These are phyloP conservation scores for Diploptera punctata DNA, from an alignment of 2,888 invertebrate genomes.

Conservation along the genomic window DNA sequence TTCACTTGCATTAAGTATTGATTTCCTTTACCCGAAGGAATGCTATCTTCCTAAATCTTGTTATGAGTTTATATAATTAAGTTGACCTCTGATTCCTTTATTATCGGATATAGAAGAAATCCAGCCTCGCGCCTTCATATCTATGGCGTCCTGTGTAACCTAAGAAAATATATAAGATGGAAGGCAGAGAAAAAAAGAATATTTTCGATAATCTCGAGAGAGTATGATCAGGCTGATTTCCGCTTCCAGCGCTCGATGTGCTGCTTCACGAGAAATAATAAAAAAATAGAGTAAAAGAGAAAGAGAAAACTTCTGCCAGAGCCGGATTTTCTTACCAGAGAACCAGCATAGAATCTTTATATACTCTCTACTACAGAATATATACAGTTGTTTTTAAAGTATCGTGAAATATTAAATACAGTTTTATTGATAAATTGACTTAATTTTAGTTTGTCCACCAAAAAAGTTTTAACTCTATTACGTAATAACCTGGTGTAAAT, in stretches of 20 bases:
- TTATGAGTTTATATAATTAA: neutral
- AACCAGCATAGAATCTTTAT: constrained; percentile 3
- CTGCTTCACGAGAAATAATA: neutral
- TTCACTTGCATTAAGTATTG: too few species aligned
- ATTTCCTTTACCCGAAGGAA: neutral
- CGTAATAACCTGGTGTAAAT: too few species aligned
- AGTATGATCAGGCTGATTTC: constrained; percentile 11
- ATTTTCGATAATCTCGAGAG: constrained; percentile 11
- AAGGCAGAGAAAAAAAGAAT: neutral
- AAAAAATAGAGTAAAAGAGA: neutral
- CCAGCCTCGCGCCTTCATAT: neutral
- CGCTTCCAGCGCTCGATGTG: constrained; percentile 2
- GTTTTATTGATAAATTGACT: too few species aligned
- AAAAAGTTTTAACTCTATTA: too few species aligned
- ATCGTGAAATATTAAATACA: neutral
- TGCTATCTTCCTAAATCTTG: neutral
- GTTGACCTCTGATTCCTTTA: constrained; percentile 20
- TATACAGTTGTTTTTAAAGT: neutral
- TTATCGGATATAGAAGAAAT: constrained; percentile 17
- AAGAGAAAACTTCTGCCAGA: constrained; percentile 6
- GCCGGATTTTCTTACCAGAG: neutral
- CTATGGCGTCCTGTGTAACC: neutral
- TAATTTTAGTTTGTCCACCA: too few species aligned
- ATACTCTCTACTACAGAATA: neutral
- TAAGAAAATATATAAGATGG: neutral